Evolutionary conservation across 2,113 vertebrate species (phyloP), one percentile per base, ranked within the genome.

Genomic region (Fulica atra): DNA sequence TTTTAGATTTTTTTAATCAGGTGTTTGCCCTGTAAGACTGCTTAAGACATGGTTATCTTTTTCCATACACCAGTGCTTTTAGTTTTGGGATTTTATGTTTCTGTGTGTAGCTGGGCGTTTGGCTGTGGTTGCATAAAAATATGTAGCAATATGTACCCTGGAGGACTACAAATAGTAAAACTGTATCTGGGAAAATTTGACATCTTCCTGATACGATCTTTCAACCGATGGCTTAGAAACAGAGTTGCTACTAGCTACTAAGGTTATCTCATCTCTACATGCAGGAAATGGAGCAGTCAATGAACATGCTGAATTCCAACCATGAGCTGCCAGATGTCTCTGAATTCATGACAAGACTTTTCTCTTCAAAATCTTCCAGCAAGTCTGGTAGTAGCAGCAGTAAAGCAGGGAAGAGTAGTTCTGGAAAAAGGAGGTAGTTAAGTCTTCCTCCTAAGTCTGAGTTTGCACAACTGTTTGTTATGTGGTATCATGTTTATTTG

Each of bases 271-370:
- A 48, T 96, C 35, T 95, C 88, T 95, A 17, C 65, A 12, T 93
- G 73, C 97, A 99, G 99, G 99, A 99, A 98, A 99, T 99, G 99
- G 99, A 99, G 86, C 99, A 99, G 96, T 99, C 99, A 68, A 99
- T 99, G 99, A 99, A 99, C 97, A 99, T 99, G 99, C 96, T 99
- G 97, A 99, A 99, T 97, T 99, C 99, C 90, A 99, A 99, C 98
- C 99, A 99, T 1, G 99, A 99, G 92, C 98, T 99, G 54, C 99
- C 99, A 42, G 99, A 99, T 91, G 99, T 99, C 72, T 99, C 99
- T 13, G 99, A 99, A 96, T 99, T 99, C 93, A 99, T 99, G 99
- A 99, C 99, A 95, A 99, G 99, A 97, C 98, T 99, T 74, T 99
- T 99, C 97, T 99, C 99, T 78, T 99, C 99, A 96, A 99, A 99